Percentiles rank a stretch among this genome's conserved stretches.
These are phyloP conservation scores for Tinea trinotella DNA, from an alignment of 2,888 invertebrate genomes.

Conservation along the genomic window DNA sequence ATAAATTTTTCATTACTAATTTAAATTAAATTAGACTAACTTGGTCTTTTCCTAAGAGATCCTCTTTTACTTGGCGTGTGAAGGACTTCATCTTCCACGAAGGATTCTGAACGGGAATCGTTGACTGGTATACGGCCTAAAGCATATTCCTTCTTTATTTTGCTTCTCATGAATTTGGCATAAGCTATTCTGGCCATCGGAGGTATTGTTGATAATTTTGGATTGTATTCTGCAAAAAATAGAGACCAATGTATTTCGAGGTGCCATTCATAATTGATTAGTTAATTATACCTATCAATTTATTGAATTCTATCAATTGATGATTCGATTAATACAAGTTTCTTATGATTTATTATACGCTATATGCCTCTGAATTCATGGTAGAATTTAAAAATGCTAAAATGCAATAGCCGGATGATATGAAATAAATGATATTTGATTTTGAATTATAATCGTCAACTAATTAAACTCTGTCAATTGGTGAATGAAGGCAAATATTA, in stretches of 20 bases:
- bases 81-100: slow-evolving; percentile 28
- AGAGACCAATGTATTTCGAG: too few relatives aligned
- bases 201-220: slow-evolving; percentile 80
- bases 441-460: too few relatives aligned
- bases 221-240: slow-evolving; percentile 78
- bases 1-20: neutral
- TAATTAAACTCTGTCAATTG: too few relatives aligned
- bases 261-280: neutral
- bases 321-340: neutral
- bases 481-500: too few relatives aligned
- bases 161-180: slow-evolving; percentile 88
- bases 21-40: slow-evolving; percentile 1
- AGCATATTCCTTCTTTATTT: slow-evolving; percentile 73
- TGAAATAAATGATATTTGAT: too few relatives aligned
- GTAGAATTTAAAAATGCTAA: too few relatives aligned
- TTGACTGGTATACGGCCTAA: slow-evolving; percentile 28
- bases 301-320: neutral
- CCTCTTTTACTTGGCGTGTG: slow-evolving; percentile 19
- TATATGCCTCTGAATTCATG: neutral
- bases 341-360: too few relatives aligned
- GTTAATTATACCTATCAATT: neutral
- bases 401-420: too few relatives aligned
- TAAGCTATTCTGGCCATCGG: slow-evolving; percentile 87
- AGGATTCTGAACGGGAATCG: slow-evolving; percentile 7
- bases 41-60: slow-evolving; percentile 17